Percentiles rank a stretch among this genome's conserved stretches.
Evolutionary conservation across 1,140 invertebrate genomes (phyloP).

Genomic region (Nebria ingens): DNA sequence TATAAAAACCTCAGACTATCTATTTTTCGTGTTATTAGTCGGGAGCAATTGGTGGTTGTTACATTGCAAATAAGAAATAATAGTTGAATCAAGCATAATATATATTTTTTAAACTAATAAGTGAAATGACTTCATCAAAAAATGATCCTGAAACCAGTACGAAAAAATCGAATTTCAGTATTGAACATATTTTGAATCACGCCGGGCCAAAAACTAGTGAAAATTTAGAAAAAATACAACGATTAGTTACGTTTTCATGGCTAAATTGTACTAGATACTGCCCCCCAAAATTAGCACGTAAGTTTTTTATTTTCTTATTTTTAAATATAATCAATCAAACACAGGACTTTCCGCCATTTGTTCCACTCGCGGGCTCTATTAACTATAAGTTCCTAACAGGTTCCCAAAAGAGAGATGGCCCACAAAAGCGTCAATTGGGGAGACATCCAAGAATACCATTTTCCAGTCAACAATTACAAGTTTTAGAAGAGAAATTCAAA

Average conservation of each 20-base stretch:
- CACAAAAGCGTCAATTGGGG: conserved; percentile 41
- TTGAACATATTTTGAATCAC: conserved; percentile 40
- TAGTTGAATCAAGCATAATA: conserved; percentile 5
- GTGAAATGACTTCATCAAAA: conserved; percentile 10
- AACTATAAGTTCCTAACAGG: conserved; percentile 22
- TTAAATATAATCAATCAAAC: too few relatives aligned
- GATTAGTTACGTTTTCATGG: conserved; percentile 40
- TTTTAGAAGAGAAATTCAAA: conserved; percentile 42
- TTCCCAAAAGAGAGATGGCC: conserved; percentile 26
- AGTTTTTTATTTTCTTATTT: too few relatives aligned
- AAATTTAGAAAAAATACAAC: conserved; percentile 9
- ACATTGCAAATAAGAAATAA: conserved; percentile 3
- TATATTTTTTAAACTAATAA: conserved; percentile 8
- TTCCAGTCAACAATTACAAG: conserved; percentile 38
- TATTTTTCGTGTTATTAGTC: too few relatives aligned
- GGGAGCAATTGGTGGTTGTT: conserved; percentile 6
- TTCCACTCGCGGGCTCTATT: too few relatives aligned
- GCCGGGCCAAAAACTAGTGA: conserved; percentile 25
- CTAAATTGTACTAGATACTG: conserved; percentile 63
- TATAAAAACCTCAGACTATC: too few relatives aligned
- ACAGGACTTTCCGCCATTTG: too few relatives aligned
- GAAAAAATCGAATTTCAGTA: conserved; percentile 38
- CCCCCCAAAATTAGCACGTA: conserved; percentile 60
- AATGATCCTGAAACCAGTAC: background rate
- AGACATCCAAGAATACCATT: conserved; percentile 42